phyloP scores from a whole-genome alignment of 2,113 vertebrate species.

The Silurus asotus region DNA sequence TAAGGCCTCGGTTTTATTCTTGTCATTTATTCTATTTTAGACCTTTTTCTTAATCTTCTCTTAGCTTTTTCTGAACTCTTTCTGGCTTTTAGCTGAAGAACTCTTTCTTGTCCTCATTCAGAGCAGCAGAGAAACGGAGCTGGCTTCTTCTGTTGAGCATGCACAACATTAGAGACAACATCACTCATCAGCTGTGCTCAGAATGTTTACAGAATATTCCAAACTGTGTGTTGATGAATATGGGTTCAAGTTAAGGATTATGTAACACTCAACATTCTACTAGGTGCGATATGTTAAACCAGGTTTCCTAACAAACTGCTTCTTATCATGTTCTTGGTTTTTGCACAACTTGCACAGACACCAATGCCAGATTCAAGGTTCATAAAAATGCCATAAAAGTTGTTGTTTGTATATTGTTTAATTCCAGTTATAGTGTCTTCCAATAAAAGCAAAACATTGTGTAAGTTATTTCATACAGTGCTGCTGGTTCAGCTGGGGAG shows the following conservation, averaged over 20 bases:
- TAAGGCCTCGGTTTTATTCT: not conserved
- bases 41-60: not conserved
- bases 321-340: not conserved
- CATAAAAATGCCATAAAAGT: not conserved
- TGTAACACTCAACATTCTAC: not conserved
- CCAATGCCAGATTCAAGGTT: not conserved
- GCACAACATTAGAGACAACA: constrained; percentile 12
- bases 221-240: constrained; percentile 8
- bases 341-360: not conserved
- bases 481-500: constrained; percentile 33
- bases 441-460: not conserved
- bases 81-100: not conserved
- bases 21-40: not conserved
- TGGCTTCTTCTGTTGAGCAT: not conserved
- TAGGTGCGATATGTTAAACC: not conserved
- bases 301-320: not conserved
- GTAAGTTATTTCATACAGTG: constrained; percentile 16
- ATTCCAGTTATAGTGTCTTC: not conserved
- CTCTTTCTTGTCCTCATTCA: not conserved
- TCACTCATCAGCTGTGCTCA: not conserved
- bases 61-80: not conserved
- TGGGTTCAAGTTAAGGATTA: not conserved
- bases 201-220: constrained; percentile 29
- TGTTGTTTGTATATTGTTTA: not conserved
- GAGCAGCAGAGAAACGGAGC: not conserved